A percentile compares a stretch with the other conserved stretches of the same genome.
phyloP scores from a whole-genome alignment of 2,113 vertebrate species.

The Pontoporia blainvillei region DNA sequence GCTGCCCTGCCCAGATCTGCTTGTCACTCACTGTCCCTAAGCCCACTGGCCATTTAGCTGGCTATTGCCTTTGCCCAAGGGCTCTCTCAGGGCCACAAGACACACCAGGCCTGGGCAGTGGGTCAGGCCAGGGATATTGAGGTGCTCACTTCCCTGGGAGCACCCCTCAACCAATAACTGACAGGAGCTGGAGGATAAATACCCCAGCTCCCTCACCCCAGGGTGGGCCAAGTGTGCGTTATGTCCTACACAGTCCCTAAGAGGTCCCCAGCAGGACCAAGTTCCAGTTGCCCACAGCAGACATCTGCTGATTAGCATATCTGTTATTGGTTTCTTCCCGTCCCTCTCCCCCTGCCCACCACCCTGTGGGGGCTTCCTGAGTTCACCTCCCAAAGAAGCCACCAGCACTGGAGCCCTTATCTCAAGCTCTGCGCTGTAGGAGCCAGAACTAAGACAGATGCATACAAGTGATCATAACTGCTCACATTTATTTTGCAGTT shows the following conservation, averaged over 20 bases:
- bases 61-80: neutral
- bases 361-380: neutral
- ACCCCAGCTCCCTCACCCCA: rapidly evolving
- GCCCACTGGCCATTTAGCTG: rapidly evolving
- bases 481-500: too few species aligned
- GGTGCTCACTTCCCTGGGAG: neutral
- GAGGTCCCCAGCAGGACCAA: neutral
- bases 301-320: rapidly evolving
- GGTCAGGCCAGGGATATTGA: neutral
- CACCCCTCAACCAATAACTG: neutral
- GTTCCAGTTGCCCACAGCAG: rapidly evolving
- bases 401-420: neutral
- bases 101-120: neutral
- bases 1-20: neutral
- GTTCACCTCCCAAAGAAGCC: too few species aligned
- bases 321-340: rapidly evolving
- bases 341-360: neutral
- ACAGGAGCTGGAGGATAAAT: neutral
- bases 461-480: rapidly evolving
- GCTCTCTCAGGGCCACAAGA: too few species aligned
- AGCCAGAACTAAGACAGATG: neutral
- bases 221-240: neutral
- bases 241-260: neutral
- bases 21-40: neutral
- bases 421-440: neutral